phyloP scores from a whole-genome alignment of 2,797 vertebrate genomes.

The Eulemur rubriventer region DNA sequence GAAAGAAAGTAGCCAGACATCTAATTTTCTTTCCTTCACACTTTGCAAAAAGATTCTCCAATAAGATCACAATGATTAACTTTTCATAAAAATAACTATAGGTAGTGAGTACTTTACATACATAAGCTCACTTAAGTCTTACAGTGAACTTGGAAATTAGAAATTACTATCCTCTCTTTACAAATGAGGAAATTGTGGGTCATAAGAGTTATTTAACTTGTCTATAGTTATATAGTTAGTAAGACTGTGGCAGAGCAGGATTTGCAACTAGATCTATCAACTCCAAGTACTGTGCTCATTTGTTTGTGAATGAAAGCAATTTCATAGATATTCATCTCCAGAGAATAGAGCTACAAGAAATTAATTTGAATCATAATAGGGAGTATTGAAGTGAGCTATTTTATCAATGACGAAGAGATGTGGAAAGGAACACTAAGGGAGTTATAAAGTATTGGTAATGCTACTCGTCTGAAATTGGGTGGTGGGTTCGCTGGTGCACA shows the following conservation, averaged over 20 bases:
- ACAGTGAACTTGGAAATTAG: not conserved
- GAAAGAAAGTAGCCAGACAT: not conserved
- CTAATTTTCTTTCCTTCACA: not conserved
- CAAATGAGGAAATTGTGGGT: not conserved
- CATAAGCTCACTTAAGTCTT: not conserved
- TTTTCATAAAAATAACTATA: slow-evolving; percentile 38
- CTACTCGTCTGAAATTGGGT: not conserved
- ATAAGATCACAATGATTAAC: not conserved
- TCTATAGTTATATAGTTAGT: not conserved
- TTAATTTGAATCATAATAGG: not conserved
- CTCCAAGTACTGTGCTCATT: not conserved
- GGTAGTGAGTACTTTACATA: not conserved
- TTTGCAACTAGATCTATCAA: not conserved
- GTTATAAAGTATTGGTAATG: not conserved
- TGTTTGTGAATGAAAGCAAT: slow-evolving; percentile 11
- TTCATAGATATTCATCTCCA: not conserved
- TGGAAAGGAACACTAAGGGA: not conserved
- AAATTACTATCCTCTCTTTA: slow-evolving; percentile 8
- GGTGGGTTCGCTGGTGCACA: not conserved
- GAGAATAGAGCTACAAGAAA: slow-evolving; percentile 21
- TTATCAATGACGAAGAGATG: not conserved
- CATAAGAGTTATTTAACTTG: not conserved
- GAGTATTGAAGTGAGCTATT: not conserved
- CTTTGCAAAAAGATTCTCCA: slow-evolving; percentile 11
- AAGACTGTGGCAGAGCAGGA: not conserved